Evolutionary conservation across 2,797 vertebrate genomes (phyloP), one percentile per base, ranked within the genome.

Genomic region (Tachyglossus aculeatus): DNA sequence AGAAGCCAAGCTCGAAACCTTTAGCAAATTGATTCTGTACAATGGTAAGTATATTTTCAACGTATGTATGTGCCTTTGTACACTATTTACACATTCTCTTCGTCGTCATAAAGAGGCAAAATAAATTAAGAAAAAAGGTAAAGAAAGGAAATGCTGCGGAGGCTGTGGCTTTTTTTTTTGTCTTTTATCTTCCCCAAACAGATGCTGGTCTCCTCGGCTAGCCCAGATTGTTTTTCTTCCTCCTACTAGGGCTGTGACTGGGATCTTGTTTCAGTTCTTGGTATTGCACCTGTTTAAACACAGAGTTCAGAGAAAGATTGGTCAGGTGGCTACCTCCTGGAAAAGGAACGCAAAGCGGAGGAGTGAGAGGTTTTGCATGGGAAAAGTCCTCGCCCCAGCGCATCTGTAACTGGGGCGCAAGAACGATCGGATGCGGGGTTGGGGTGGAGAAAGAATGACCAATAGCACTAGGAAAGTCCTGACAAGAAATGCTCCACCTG

Each of bases 231-330:
- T 95, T 98, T 97, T 97, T 98, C 95, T 98, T 99, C 93, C 93
- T 97, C 92, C 97, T 98, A 93, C 94, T 97, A 27, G 97, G 96
- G 93, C 96, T 98, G 86, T 95, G 96, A 88, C 93, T 95, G 89
- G 93, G 92, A 90, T 98, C 97, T 88, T 92, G 93, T 96, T 98
- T 98, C 95, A 99, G 92, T 88, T 98, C 96, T 87, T 94, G 94
- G 91, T 97, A 98, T 80, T 99, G 97, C 96, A 97, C 95, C 97
- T 99, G 96, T 97, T 97, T 93, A 96, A 97, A 98, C 94, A 98
- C 86, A 94, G 85, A 31, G 60, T 85, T 90, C 85, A 92, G 85
- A 91, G 75, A 84, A 60, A 79, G 74, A 90, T 67, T 65, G 69
- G 90, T 96, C 92, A 96, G 90, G 87, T 94, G 92, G 86, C 58